Evolutionary conservation across 64 coral and sea anemone species (phyloP).

Genomic region (Montipora foliosa): DNA sequence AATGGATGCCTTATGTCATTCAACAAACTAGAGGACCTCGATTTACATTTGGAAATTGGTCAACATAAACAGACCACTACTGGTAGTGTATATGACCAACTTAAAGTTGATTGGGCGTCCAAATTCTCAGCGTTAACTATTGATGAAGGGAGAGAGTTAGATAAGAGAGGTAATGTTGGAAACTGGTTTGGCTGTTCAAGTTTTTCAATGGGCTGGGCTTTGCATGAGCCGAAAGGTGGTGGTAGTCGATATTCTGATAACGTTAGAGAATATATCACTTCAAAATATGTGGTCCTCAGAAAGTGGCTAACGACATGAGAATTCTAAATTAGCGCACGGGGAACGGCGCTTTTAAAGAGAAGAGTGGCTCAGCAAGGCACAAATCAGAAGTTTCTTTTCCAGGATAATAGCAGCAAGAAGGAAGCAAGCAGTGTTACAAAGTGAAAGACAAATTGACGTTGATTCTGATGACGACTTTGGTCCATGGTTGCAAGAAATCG

Average conservation of each 20-base stretch:
- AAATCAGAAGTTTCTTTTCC: constrained; percentile 64
- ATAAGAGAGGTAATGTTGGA: no score
- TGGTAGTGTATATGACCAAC: constrained; percentile 43
- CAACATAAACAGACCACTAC: background rate
- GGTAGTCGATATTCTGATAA: constrained; percentile 25
- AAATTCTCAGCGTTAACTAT: constrained; percentile 51
- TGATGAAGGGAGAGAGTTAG: constrained; percentile 25
- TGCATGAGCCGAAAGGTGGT: constrained; percentile 42
- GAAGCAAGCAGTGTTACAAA: background rate
- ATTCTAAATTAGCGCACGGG: constrained; percentile 35
- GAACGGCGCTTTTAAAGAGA: constrained; percentile 49
- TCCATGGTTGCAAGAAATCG: background rate
- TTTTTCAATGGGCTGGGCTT: constrained; percentile 61
- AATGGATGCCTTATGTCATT: no score
- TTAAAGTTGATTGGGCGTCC: constrained; percentile 40
- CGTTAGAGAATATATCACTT: constrained; percentile 27
- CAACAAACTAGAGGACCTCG: no score
- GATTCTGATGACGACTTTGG: background rate
- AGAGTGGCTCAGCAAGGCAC: constrained; percentile 56
- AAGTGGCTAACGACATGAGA: constrained; percentile 25
- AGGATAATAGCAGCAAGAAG: constrained; percentile 53
- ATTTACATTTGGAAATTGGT: constrained; percentile 9
- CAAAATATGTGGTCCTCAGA: background rate
- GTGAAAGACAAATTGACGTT: background rate
- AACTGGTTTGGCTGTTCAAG: background rate